Base-by-base conservation (phyloP, 1,140 invertebrate species). In the Aphelinus certus region DNA sequence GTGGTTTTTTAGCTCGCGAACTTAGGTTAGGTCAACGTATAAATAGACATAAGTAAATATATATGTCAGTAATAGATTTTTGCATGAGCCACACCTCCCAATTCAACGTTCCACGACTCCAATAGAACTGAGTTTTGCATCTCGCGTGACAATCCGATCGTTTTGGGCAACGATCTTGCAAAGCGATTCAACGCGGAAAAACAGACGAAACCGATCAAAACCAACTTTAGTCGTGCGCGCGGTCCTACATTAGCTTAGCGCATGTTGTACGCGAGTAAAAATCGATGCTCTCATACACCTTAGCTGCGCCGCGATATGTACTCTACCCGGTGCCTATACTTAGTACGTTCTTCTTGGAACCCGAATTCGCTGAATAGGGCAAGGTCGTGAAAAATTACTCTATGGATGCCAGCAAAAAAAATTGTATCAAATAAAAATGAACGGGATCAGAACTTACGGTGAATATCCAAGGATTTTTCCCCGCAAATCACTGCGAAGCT, bases 401-500 rank as follows among this genome's bases (percentile, higher is more conserved):
- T 26, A 26, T 26, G 26, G 26, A 26, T 26, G 42, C 2, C 56
- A 61, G 58, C 58, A 45, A 63, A 63, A 63, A 48, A 63, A 4
- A 63, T 58, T 58, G 1, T 58, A 6, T 9, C 26, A n/a, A 6
- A 63, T 47, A 56, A 67, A 45, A 67, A 45, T 42, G 43, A 4
- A 67, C 10, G 45, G 7, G 45, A 60, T 49, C 5, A 68, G n/a
- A 6, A 71, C 75, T 71, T 79, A 80, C 79, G 77, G 69, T 76
- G 77, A 43, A 79, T 77, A 58, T 79, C 75, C 46, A 73, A 61
- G 69, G 53, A 63, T 6, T 78, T 71, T 77, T 63, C 67, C 1
- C 78, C 76, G 45, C 79, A 81, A 51, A 79, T 74, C 4, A 70
- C 63, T 45, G 62, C 26, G 26, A 26, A 58, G 47, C 75, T 65